These are phyloP conservation scores for Oscarella lobularis DNA, from an alignment of 37 sponge, comb jelly and placozoan genomes.

Conservation along the genomic window DNA sequence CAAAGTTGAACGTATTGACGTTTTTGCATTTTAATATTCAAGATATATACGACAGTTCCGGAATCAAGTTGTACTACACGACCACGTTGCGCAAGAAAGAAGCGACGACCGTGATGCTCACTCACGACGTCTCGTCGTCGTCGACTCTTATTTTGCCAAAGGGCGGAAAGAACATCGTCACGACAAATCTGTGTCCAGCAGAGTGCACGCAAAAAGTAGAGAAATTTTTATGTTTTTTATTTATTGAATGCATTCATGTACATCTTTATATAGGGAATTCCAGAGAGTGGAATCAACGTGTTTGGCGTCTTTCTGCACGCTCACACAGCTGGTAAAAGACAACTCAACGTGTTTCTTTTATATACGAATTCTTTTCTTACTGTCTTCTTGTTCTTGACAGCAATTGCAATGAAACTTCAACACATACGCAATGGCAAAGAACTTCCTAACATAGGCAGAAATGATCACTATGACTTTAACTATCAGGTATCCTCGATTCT, in stretches of 20 bases:
- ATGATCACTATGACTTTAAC: neutral
- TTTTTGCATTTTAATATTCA: no score
- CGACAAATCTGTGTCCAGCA: neutral
- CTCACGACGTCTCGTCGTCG: neutral
- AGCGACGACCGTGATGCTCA: neutral
- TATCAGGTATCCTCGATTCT: neutral
- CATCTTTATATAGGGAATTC: neutral
- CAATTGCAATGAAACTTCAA: neutral
- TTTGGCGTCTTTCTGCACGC: neutral
- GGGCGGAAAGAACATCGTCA: neutral
- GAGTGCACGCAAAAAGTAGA: neutral
- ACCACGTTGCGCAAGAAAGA: neutral
- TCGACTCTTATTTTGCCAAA: neutral
- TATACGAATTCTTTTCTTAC: neutral
- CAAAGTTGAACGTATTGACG: no score
- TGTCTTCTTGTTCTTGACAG: neutral
- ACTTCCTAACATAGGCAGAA: neutral
- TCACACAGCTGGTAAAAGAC: neutral
- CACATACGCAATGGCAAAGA: neutral
- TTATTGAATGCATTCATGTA: no score
- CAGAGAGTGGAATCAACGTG: neutral
- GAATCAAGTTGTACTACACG: neutral
- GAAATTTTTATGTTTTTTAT: neutral
- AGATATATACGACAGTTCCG: neutral
- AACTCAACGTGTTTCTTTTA: neutral